Evolutionary conservation across 53 echinoderm and acorn worm genomes (phyloP), one percentile per base, ranked within the genome.

Genomic region (Mesocentrotus franciscanus): DNA sequence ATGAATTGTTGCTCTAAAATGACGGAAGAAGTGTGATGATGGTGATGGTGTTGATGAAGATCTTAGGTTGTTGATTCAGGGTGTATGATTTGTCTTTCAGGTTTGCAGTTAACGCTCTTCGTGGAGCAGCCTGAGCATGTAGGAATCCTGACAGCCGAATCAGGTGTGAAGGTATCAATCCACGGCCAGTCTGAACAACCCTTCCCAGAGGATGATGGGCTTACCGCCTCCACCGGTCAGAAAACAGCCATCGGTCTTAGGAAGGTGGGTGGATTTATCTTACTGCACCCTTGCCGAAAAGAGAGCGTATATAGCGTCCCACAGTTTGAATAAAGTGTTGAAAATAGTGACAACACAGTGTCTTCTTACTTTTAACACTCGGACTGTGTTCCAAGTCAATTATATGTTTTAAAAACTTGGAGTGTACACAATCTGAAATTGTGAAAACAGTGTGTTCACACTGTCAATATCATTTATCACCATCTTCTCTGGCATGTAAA

Each of bases 81-180:
- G 49, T 49, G 49, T 49, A 24, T 68, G 8, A 68, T 94, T 17
- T 15, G 0, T 30, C 27, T 15, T 93, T 2, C 68, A 98, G 98
- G 98, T 11, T 94, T 98, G 18, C 97, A 97, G 34, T 57, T 98
- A 26, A 98, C 98, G 0, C 66, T 98, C 16, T 98, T 96, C 90
- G 95, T 97, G 33, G 98, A 98, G 71, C 97, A 97, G 90, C 97
- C 98, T 1, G 98, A 98, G 89, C 97, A 98, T 61, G 60, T 98
- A 13, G 97, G 98, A 11, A 89, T 98, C 17, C 95, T 98, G 18
- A 83, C 97, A 1, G 96, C 70, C 16, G 97, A 97, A 59, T 93
- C 96, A 0, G 98, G 98, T 9, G 96, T 96, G 0, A 93, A 97
- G 42, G 92, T 98, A 29, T 60, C 98, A 0, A 87, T 98, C 12